Base-by-base conservation (phyloP, 35 echinoderm and acorn worm genomes). In the Anneissia japonica region DNA sequence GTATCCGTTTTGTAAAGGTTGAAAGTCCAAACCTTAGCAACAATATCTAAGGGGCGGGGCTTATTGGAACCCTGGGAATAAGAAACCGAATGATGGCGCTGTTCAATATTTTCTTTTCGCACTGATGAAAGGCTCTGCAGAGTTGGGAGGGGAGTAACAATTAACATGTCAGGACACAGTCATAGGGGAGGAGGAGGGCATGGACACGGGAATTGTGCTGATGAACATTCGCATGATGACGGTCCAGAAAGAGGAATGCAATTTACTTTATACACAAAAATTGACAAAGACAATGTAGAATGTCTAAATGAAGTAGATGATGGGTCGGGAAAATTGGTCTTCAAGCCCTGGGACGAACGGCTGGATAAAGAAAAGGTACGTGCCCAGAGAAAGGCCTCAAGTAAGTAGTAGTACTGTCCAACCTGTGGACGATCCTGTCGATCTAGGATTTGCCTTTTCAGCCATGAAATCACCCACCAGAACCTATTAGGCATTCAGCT, bases 321-420 rank as follows among this genome's bases (percentile, higher is more conserved):
- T 11, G 96, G 92, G 36, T 99, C 96, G 36, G 96, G 96, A 4
- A 99, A 99, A 78, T 73, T 88, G 17, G 92, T 99, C 17, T 99
- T 99, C 86, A 99, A 99, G 82, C 86, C 96, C 16, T 99, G 96
- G 96, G 96, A 99, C 30, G 72, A 91, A 41, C 82, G 96, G 39
- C 83, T 94, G 10, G 86, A 90, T 84, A 89, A 79, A 73, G 83
- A 88, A 39, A 99, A 99, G 96, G 96, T 93, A 38, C 78, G 46
- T 55, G 51, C 51, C 51, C 26, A 64, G 9, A 43, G 40, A 14
- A 4, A 6, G 14, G 40, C 40, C 40, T 4, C 40, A n/a, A n/a
- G n/a, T n/a, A n/a, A n/a, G n/a, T n/a, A n/a, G n/a, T n/a, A n/a
- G n/a, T n/a, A n/a, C n/a, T n/a, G n/a, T n/a, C n/a, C n/a, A n/a